These are phyloP conservation scores for Zenarchopterus dispar DNA, from an alignment of 2,797 vertebrate species.

Conservation along the genomic window DNA sequence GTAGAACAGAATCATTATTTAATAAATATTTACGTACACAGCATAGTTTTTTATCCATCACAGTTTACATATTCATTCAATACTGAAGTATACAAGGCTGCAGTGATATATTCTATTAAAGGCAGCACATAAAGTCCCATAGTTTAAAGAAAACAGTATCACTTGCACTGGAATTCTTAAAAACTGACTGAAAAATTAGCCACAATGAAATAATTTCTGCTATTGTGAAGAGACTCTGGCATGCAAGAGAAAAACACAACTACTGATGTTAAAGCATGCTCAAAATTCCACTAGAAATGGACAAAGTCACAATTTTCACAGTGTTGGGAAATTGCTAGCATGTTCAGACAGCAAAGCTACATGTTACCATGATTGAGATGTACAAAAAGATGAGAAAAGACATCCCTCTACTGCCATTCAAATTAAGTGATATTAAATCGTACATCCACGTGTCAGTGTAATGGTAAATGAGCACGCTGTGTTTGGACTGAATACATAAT, in stretches of 20 bases:
- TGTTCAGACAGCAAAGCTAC: conserved; percentile 8
- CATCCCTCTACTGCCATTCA: background rate
- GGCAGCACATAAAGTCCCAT: background rate
- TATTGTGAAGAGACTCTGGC: background rate
- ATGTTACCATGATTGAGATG: background rate
- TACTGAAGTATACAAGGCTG: background rate
- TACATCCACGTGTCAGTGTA: background rate
- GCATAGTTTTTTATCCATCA: background rate
- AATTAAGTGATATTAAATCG: background rate
- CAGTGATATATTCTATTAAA: background rate
- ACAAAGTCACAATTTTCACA: conserved; percentile 7
- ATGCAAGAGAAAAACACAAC: conserved; percentile 12
- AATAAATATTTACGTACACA: conserved; percentile 23
- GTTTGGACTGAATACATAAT: too few relatives aligned
- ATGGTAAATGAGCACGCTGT: too few relatives aligned
- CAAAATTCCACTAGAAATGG: background rate
- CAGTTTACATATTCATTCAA: conserved; percentile 17
- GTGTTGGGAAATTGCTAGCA: conserved; percentile 5
- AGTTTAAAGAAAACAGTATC: background rate
- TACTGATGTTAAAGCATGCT: conserved; percentile 7
- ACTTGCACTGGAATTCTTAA: background rate
- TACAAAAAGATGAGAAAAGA: background rate
- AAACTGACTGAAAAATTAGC: background rate
- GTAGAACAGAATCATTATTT: conserved; percentile 29
- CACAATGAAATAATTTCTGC: background rate